These are phyloP conservation scores for Gordius sp. DNA, from an alignment of 2,888 invertebrate genomes.

Conservation along the genomic window DNA sequence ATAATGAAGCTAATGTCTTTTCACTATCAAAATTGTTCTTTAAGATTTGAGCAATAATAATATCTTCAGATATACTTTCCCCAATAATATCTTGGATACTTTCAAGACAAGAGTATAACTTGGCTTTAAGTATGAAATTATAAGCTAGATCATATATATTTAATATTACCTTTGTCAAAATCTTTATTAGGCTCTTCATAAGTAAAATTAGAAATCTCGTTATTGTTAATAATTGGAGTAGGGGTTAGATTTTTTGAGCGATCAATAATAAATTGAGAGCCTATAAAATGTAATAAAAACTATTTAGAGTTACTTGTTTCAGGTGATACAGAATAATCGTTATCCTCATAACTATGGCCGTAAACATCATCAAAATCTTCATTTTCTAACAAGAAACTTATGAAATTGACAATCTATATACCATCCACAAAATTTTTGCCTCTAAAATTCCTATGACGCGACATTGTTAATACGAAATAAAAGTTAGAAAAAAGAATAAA, in stretches of 20 bases:
- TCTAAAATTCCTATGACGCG: slow-evolving; percentile 9
- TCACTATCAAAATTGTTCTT: not conserved
- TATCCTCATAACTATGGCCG: not conserved
- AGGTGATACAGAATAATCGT: not conserved
- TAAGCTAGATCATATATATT: not conserved
- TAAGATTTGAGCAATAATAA: not conserved
- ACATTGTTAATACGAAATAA: too few relatives aligned
- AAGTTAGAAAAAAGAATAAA: too few relatives aligned
- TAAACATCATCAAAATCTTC: not conserved
- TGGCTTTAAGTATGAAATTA: not conserved
- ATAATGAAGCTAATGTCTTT: not conserved
- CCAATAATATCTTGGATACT: not conserved
- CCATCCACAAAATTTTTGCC: slow-evolving; percentile 5
- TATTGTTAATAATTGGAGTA: not conserved
- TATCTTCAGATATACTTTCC: not conserved
- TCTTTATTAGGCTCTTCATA: not conserved
- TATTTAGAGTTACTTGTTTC: not conserved
- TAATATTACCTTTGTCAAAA: not conserved
- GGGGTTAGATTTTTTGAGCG: not conserved
- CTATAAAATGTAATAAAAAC: not conserved
- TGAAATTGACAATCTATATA: not conserved
- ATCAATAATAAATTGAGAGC: not conserved
- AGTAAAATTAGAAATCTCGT: not conserved
- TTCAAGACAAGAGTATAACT: not conserved
- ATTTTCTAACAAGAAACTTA: slow-evolving; percentile 8